A percentile compares a stretch with the other conserved stretches of the same genome.
These are phyloP conservation scores for Tricholaema leucomelas DNA, from an alignment of 2,113 vertebrate genomes.

Conservation along the genomic window DNA sequence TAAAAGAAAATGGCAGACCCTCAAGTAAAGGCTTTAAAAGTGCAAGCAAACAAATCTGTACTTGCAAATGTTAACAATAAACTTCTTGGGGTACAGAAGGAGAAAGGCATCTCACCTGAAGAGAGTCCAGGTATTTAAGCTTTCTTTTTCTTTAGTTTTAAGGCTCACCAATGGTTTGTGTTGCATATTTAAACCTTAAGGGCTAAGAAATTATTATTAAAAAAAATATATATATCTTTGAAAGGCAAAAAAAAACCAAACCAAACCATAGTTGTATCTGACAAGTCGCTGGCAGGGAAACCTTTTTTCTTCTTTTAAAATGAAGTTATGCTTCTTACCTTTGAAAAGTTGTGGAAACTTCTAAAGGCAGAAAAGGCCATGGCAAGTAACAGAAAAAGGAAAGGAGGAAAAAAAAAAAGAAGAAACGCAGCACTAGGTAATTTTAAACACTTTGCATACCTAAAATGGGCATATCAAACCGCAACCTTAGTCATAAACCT, in stretches of 20 bases:
- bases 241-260: background rate
- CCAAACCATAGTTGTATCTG: background rate
- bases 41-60: background rate
- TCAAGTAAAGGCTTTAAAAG: background rate
- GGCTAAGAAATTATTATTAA: background rate
- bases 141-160: background rate
- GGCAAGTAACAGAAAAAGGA: background rate
- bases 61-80: background rate
- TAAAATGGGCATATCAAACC: slow-evolving; percentile 75
- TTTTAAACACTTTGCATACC: slow-evolving; percentile 57
- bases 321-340: background rate
- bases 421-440: slow-evolving; percentile 45
- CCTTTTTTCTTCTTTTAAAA: background rate
- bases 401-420: background rate
- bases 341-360: slow-evolving; percentile 23
- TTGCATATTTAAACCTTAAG: background rate
- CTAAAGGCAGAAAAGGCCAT: slow-evolving; percentile 38
- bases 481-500: slow-evolving; percentile 76
- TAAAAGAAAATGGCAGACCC: background rate
- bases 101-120: background rate
- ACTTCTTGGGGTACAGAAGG: rapidly evolving
- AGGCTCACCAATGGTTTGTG: background rate
- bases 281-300: background rate
- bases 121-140: background rate
- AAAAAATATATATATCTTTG: rapidly evolving